Percentiles rank a stretch among this genome's conserved stretches.
Evolutionary conservation across 2,888 invertebrate species (phyloP).

Genomic region (Drosophila acutilabella): DNA sequence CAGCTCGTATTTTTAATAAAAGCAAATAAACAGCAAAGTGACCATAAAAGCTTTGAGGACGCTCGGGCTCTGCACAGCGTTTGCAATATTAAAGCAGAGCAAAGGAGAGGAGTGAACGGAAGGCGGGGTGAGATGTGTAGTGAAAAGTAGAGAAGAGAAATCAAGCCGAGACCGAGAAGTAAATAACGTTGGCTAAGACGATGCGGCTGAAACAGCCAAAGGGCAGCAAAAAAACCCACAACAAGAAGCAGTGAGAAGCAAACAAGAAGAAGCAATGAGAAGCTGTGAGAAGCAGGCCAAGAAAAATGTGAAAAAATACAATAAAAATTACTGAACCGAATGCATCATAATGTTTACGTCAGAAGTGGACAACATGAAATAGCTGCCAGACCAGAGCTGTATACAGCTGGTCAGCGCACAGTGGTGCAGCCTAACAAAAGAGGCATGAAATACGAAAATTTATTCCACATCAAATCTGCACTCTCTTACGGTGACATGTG

Average conservation of each 20-base stretch:
- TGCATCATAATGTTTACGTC: conserved; percentile 80
- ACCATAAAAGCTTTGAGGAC: conserved; percentile 57
- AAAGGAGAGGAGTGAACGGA: conserved; percentile 15
- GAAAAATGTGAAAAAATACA: conserved; percentile 68
- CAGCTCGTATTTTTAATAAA: conserved; percentile 67
- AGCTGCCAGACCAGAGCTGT: conserved; percentile 36
- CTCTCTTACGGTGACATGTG: no score
- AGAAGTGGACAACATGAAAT: conserved; percentile 74
- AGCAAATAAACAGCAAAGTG: conserved; percentile 62
- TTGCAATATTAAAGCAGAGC: conserved; percentile 65
- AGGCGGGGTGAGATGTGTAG: no score
- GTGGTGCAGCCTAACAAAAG: neutral
- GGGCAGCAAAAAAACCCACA: conserved; percentile 9
- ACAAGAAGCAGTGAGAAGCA: conserved; percentile 5
- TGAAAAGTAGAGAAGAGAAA: conserved; percentile 50
- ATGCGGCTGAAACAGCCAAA: conserved; percentile 32
- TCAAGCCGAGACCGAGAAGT: conserved; percentile 40
- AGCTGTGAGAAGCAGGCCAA: conserved; percentile 27
- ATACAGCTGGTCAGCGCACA: conserved; percentile 9
- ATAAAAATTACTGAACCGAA: conserved; percentile 79
- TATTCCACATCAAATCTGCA: no score
- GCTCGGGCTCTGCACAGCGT: conserved; percentile 32
- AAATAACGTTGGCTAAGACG: conserved; percentile 38
- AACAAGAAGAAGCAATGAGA: conserved; percentile 10
- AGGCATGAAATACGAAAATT: no score